A percentile compares a stretch with the other conserved stretches of the same genome.
Conservation (phyloP, 2,888 invertebrate genomes). For the Hipparchia semele region DNA sequence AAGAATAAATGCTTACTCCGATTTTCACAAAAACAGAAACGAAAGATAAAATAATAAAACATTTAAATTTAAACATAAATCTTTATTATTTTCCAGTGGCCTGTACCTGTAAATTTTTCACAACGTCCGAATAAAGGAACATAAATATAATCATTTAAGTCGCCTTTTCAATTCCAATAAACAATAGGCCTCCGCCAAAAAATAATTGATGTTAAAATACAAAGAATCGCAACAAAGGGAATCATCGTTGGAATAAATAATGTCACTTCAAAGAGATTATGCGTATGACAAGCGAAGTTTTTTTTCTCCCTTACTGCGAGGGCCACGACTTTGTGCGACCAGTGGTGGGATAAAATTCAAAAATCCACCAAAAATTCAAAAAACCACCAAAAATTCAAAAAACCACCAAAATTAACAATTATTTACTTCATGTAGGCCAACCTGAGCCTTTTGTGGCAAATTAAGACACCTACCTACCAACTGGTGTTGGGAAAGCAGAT, state of each 20-base stretch:
- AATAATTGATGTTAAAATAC: slow-evolving; percentile 45
- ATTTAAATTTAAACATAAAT: slow-evolving; percentile 2
- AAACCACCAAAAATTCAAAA: too few relatives aligned
- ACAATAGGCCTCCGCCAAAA: slow-evolving; percentile 40
- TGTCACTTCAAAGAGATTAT: slow-evolving; percentile 43
- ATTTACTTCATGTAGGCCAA: too few relatives aligned
- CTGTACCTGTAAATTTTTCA: slow-evolving; percentile 17
- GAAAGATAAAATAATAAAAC: not conserved
- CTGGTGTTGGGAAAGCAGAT: too few relatives aligned
- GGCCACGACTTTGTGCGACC: not conserved
- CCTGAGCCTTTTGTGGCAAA: too few relatives aligned
- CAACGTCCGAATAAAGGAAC: slow-evolving; percentile 27
- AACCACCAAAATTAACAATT: too few relatives aligned
- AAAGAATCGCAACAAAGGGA: slow-evolving; percentile 44
- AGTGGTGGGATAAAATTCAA: not conserved
- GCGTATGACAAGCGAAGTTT: slow-evolving; percentile 37
- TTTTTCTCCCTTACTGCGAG: slow-evolving; percentile 6
- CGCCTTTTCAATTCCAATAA: slow-evolving; percentile 44
- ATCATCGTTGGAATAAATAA: slow-evolving; percentile 44
- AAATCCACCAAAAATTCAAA: too few relatives aligned
- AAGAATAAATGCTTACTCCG: not conserved
- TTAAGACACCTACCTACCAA: too few relatives aligned
- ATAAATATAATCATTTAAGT: slow-evolving; percentile 37
- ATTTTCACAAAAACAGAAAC: not conserved
- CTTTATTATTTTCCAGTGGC: not conserved